A percentile compares a stretch with the other conserved stretches of the same genome.
These are phyloP conservation scores for Nerophis lumbriciformis DNA, from an alignment of 2,113 vertebrate genomes.

Conservation along the genomic window DNA sequence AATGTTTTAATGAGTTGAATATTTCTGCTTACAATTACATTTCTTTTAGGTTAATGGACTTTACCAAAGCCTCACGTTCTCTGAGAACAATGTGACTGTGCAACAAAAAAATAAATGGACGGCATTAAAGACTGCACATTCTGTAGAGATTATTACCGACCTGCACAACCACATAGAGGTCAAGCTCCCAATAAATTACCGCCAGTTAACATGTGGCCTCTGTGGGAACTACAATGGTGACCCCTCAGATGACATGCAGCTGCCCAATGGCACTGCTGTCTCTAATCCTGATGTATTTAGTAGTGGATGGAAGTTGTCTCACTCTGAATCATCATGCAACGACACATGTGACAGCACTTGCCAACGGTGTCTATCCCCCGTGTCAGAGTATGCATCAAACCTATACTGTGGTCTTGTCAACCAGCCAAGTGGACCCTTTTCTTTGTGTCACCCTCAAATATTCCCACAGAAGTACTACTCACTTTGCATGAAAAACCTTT, in stretches of 20 bases:
- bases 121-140: conserved; percentile 46
- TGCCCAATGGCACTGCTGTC: background rate
- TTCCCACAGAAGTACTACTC: too few species aligned
- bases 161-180: conserved; percentile 25
- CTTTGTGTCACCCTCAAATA: too few species aligned
- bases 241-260: too few species aligned
- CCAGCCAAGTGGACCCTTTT: too few species aligned
- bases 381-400: too few species aligned
- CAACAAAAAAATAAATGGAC: conserved; percentile 48
- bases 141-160: conserved; percentile 47
- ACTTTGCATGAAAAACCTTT: too few species aligned
- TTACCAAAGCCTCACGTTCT: conserved; percentile 49
- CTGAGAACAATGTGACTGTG: conserved; percentile 36
- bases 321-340: conserved; percentile 18
- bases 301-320: conserved; percentile 47
- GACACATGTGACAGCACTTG: too few species aligned
- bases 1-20: too few species aligned
- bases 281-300: conserved; percentile 27
- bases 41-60: conserved; percentile 16
- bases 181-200: conserved; percentile 47
- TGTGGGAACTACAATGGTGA: conserved; percentile 68
- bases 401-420: too few species aligned
- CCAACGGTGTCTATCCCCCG: too few species aligned
- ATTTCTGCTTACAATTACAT: too few species aligned
- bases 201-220: conserved; percentile 54